Evolutionary conservation across 2,797 vertebrate species (phyloP).

Genomic region (Mus caroli): DNA sequence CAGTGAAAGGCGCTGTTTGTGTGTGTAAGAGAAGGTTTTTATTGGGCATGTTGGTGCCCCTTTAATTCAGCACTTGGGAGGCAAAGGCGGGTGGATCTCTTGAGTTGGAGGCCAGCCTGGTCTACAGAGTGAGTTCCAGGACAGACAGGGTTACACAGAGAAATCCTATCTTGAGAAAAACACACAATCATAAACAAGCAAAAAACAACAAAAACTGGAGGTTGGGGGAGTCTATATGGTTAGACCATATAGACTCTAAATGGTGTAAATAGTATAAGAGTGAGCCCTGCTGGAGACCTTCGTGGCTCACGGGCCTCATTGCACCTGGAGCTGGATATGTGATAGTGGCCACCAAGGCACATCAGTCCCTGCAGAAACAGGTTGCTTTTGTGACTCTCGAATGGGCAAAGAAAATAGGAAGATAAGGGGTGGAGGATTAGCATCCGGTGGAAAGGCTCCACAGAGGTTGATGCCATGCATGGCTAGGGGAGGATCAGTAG

Average conservation of each 20-base stretch:
- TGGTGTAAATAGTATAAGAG: neutral
- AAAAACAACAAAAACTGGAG: neutral
- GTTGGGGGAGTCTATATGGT: neutral
- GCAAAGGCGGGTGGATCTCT: neutral
- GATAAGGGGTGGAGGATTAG: neutral
- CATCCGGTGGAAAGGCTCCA: neutral
- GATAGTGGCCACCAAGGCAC: neutral
- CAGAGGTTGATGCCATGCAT: neutral
- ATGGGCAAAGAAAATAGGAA: neutral
- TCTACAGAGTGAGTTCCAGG: neutral
- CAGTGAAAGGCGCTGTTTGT: neutral
- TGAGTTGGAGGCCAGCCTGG: neutral
- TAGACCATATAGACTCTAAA: neutral
- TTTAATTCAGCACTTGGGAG: neutral
- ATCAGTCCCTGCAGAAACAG: neutral
- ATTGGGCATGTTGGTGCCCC: neutral
- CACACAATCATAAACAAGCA: neutral
- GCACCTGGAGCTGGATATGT: neutral
- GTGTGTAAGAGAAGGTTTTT: neutral
- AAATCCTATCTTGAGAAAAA: neutral
- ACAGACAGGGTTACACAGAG: neutral
- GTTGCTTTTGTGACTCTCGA: neutral
- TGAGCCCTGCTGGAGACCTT: neutral
- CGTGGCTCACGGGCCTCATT: neutral
- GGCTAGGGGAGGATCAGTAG: neutral